Conservation (phyloP, 2,797 vertebrate genomes). For the Megalops cyprinoides region DNA sequence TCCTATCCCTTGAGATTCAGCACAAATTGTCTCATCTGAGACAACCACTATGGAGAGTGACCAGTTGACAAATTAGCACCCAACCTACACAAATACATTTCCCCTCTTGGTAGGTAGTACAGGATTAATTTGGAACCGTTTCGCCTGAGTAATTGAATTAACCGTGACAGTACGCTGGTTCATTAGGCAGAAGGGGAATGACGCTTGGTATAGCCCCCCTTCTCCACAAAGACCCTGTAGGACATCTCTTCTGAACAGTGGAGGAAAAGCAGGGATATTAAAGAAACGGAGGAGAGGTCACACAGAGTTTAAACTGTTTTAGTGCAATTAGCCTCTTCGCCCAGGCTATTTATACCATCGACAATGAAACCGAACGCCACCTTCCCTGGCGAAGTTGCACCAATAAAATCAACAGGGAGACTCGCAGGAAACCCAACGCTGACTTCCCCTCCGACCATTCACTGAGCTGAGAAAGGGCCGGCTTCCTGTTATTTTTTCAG, state of each 20-base stretch:
- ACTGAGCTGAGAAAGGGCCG: background rate
- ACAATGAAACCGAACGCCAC: conserved; percentile 63
- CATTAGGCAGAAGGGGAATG: background rate
- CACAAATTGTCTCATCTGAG: background rate
- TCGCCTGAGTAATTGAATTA: conserved; percentile 16
- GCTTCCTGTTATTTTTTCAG: background rate
- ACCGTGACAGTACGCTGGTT: background rate
- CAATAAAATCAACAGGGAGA: conserved; percentile 38
- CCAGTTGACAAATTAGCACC: conserved; percentile 16
- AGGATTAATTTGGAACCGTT: conserved; percentile 21
- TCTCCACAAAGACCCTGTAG: conserved; percentile 41
- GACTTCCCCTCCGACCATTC: conserved; percentile 55
- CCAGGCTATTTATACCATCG: conserved; percentile 61
- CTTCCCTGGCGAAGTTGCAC: conserved; percentile 58
- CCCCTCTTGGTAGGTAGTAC: conserved; percentile 1
- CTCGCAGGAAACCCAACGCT: conserved; percentile 49
- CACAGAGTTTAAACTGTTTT: conserved; percentile 60
- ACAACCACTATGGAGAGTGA: background rate
- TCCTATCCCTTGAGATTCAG: background rate
- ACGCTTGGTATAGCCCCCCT: background rate
- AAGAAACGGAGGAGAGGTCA: conserved; percentile 37
- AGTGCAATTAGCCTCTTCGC: conserved; percentile 38
- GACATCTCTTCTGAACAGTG: conserved; percentile 4
- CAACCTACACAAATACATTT: conserved; percentile 20
- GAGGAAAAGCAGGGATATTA: background rate